A percentile compares a stretch with the other conserved stretches of the same genome.
These are phyloP conservation scores for Abscondita cerata DNA, from an alignment of 2,888 invertebrate species.

Conservation along the genomic window DNA sequence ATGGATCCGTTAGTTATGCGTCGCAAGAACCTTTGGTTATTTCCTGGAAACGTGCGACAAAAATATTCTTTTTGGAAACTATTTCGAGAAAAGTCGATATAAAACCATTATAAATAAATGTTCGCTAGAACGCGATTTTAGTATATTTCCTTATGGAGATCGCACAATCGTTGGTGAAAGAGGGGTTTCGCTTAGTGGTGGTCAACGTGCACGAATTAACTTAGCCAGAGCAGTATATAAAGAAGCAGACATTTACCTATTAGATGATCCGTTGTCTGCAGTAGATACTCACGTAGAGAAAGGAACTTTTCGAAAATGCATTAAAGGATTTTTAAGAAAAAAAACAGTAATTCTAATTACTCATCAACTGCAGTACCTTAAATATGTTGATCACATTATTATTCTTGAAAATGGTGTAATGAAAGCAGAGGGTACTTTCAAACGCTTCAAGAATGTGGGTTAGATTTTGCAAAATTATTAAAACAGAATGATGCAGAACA, in stretches of 20 bases:
- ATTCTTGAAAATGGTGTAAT: constrained; percentile 63
- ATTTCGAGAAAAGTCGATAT: constrained; percentile 69
- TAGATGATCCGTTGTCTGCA: constrained; percentile 79
- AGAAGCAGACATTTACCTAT: constrained; percentile 74
- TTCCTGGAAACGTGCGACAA: constrained; percentile 70
- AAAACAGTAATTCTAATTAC: constrained; percentile 81
- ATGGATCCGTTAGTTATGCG: constrained; percentile 68
- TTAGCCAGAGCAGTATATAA: constrained; percentile 71
- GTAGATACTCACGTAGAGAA: constrained; percentile 76
- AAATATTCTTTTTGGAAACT: constrained; percentile 85
- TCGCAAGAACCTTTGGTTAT: constrained; percentile 87
- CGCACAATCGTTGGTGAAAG: constrained; percentile 80
- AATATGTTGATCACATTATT: constrained; percentile 63
- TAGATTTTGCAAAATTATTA: constrained; percentile 70
- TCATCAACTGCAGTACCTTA: constrained; percentile 83
- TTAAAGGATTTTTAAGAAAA: constrained; percentile 64
- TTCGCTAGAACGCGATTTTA: constrained; percentile 73
- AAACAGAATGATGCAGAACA: too few relatives aligned
- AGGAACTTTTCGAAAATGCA: constrained; percentile 75
- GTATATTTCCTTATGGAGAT: constrained; percentile 76
- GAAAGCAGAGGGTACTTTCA: constrained; percentile 64
- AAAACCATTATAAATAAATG: constrained; percentile 71
- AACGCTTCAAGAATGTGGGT: constrained; percentile 70
- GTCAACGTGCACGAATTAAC: constrained; percentile 74
- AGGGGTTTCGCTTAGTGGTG: constrained; percentile 76